A percentile compares a stretch with the other conserved stretches of the same genome.
These are phyloP conservation scores for Gadus macrocephalus DNA, from an alignment of 2,113 vertebrate genomes.

Conservation along the genomic window DNA sequence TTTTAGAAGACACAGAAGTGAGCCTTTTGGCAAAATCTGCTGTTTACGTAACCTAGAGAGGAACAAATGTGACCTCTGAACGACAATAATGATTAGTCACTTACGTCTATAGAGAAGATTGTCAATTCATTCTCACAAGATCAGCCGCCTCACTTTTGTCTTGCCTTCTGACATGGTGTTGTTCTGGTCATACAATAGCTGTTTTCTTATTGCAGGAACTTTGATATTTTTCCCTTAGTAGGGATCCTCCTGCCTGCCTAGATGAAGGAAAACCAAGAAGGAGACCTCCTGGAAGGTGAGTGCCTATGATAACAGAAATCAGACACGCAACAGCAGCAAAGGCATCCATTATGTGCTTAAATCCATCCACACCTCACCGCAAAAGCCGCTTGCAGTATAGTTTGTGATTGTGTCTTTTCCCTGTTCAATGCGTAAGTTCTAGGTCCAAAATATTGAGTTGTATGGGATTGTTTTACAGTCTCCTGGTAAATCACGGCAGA, in stretches of 20 bases:
- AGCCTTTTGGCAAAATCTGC: too few relatives aligned
- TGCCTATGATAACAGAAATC: slow-evolving; percentile 36
- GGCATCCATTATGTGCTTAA: neutral
- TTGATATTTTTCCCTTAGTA: slow-evolving; percentile 43
- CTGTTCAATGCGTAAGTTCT: too few relatives aligned
- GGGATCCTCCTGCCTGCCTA: slow-evolving; percentile 41
- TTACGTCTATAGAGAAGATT: too few relatives aligned
- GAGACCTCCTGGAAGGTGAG: slow-evolving; percentile 67
- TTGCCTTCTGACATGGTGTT: neutral
- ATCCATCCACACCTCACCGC: neutral
- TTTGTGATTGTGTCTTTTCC: too few relatives aligned
- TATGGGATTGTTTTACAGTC: too few relatives aligned
- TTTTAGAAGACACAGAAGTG: too few relatives aligned
- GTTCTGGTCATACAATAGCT: slow-evolving; percentile 10
- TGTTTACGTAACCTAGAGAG: too few relatives aligned
- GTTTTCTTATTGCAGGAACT: slow-evolving; percentile 39
- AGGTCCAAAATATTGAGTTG: too few relatives aligned
- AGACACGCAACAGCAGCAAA: slow-evolving; percentile 6
- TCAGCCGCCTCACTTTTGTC: neutral
- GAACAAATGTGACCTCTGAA: too few relatives aligned
- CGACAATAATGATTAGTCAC: too few relatives aligned
- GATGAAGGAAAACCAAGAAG: slow-evolving; percentile 62
- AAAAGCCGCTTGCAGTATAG: too few relatives aligned
- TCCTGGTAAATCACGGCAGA: too few relatives aligned
- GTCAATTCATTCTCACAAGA: neutral